Evolutionary conservation across 2,888 invertebrate species (phyloP), one percentile per base, ranked within the genome.

Genomic region (Cataglyphis rosenhaueri): DNA sequence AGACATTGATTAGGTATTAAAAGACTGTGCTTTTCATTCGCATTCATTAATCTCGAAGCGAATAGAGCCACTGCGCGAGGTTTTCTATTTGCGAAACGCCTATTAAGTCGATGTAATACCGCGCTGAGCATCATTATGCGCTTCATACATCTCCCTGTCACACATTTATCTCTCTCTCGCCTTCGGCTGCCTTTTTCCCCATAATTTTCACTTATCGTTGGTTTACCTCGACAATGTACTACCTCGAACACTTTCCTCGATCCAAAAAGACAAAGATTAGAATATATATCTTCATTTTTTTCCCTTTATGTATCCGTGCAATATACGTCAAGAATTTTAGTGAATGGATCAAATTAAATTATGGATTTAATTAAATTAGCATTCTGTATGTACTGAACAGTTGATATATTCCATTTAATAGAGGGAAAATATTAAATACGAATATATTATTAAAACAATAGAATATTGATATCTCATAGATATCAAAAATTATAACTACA

Each of bases 121-220:
- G 86, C 85, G 84, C 84, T 88, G 88, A 88, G 89, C 91, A 89
- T 92, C 92, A 92, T 92, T 91, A 91, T 90, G 91, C 92, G 90
- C 91, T 91, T 90, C 91, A 92, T 92, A 92, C 91, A 91, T 92
- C 91, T 88, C 84, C 75, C 70, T 65, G 87, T 87, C 86, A 86
- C 85, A 78, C 66, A 79, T 79, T 61, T 79, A 59, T 79, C 78
- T 79, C 59, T 70, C 59, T 79, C 70, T 44, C 59, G 44, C 70
- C 85, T 84, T 82, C 81, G 82, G 83, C 83, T 83, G 84, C 79
- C 86, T 82, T 84, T 86, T 86, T 84, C 73, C 79, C 74, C 84
- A 64, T 83, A 83, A 74, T 82, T 84, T 84, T 78, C 83, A 74
- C 66, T 75, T 74, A 82, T 85, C 85, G 81, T 84, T 64, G 81